A percentile compares a stretch with the other conserved stretches of the same genome.
Conservation (phyloP, 2,888 invertebrate genomes). For the Drosophila demipolita region DNA sequence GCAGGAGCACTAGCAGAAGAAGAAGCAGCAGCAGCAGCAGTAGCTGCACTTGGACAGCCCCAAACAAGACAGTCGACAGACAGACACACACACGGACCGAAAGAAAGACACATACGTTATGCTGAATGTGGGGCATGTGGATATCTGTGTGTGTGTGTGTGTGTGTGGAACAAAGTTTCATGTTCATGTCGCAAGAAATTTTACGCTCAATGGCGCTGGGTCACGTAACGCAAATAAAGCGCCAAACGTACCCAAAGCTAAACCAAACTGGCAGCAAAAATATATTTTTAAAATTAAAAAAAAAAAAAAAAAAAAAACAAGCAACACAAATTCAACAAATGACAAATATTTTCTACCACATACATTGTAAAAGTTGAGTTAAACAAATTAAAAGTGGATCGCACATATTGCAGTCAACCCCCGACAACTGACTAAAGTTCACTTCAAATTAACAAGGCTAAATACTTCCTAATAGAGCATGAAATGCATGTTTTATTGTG, state of each 20-base stretch:
- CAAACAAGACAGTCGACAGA: slow-evolving; percentile 47
- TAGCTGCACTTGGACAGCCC: slow-evolving; percentile 54
- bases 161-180: slow-evolving; percentile 54
- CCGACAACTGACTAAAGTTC: neutral
- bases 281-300: slow-evolving; percentile 9
- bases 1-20: slow-evolving; percentile 2
- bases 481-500: neutral
- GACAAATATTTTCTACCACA: slow-evolving; percentile 9
- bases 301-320: neutral
- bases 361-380: slow-evolving; percentile 12
- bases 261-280: slow-evolving; percentile 36
- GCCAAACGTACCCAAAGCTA: slow-evolving; percentile 62
- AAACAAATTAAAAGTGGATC: slow-evolving; percentile 52
- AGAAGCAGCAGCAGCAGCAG: slow-evolving; percentile 17
- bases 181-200: slow-evolving; percentile 79
- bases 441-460: neutral
- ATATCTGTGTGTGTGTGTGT: slow-evolving; percentile 34
- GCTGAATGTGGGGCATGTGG: slow-evolving; percentile 26
- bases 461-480: neutral
- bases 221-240: slow-evolving; percentile 80
- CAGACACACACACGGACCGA: slow-evolving; percentile 39
- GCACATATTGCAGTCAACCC: slow-evolving; percentile 30
- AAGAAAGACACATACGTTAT: slow-evolving; percentile 42
- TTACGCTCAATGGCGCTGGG: slow-evolving; percentile 74
- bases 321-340: slow-evolving; percentile 10